Conservation (phyloP, 2,113 vertebrate genomes). For the Brachirus orientalis region DNA sequence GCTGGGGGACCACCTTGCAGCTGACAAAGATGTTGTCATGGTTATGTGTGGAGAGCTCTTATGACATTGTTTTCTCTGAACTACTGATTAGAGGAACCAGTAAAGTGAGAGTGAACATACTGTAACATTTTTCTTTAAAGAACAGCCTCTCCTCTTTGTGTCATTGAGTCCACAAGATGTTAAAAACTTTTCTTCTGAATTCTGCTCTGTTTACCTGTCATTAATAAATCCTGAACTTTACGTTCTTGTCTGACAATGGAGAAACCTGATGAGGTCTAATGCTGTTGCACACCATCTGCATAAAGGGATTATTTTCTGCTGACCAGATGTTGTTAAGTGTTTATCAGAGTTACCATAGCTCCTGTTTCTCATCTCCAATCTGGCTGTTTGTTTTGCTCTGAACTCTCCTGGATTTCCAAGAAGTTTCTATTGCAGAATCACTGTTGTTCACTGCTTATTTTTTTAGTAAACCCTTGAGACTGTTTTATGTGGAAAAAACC, state of each 20-base stretch:
- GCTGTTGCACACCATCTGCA: neutral
- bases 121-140: neutral
- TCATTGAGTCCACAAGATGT: neutral
- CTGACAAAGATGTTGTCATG: conserved; percentile 70
- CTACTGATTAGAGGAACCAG: neutral
- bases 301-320: neutral
- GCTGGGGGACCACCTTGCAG: conserved; percentile 44
- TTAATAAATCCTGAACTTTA: too few species aligned
- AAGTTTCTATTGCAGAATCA: neutral
- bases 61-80: conserved; percentile 41
- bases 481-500: neutral
- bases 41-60: conserved; percentile 29
- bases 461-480: neutral
- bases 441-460: neutral
- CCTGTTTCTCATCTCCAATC: neutral
- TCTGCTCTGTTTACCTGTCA: neutral
- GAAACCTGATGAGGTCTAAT: too few species aligned
- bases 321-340: neutral
- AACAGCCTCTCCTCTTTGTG: neutral
- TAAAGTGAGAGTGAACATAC: neutral
- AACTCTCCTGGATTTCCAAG: neutral
- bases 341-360: neutral
- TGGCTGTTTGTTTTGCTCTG: neutral
- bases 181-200: neutral
- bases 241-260: too few species aligned